Evolutionary conservation across 64 coral and sea anemone genomes (phyloP), one percentile per base, ranked within the genome.

Genomic region (Actinia tenebrosa): DNA sequence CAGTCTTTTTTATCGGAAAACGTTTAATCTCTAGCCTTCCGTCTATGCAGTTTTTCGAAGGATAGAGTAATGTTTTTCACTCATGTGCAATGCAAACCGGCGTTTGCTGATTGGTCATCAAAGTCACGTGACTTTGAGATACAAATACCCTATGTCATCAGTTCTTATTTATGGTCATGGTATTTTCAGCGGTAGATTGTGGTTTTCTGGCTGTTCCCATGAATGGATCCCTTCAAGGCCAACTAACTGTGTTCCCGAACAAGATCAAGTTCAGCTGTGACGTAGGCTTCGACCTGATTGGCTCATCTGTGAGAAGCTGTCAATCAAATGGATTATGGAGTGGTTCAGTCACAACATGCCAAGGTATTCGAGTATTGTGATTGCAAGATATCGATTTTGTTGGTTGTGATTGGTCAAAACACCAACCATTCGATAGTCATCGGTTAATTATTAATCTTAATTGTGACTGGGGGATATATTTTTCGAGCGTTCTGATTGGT

Each of bases 131-230:
- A 61, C 60, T 61, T 61, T 4, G 60, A 61, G 11, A 16, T 61
- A n/a, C 19, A 20, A 54, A 19, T 37, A 61, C 3, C 4, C 17
- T 66, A 23, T 3, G 22, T 17, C 64, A 25, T 3, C 22, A 27
- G 18, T 46, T 79, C 16, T 20, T 3, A 42, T 61, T 69, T n/a
- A 37, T 0, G 0, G 3, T 50, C 27, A 18, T 45, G 1, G 5
- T 55, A 42, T 53, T 23, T 79, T 78, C 83, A 90, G 89, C 89
- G 23, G 84, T 85, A 22, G 89, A 90, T 44, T 92, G 86, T 84
- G 86, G 91, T 88, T 42, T 53, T 26, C 86, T 92, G 23, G 17
- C 30, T 17, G 45, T 60, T 30, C 91, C 91, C 5, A 17, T 79
- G 22, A 88, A 88, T n/a, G 91, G 91, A 53, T 84, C 86, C 56